Base-by-base conservation (phyloP, 2,797 vertebrate genomes). In the Cichlasoma orientale region DNA sequence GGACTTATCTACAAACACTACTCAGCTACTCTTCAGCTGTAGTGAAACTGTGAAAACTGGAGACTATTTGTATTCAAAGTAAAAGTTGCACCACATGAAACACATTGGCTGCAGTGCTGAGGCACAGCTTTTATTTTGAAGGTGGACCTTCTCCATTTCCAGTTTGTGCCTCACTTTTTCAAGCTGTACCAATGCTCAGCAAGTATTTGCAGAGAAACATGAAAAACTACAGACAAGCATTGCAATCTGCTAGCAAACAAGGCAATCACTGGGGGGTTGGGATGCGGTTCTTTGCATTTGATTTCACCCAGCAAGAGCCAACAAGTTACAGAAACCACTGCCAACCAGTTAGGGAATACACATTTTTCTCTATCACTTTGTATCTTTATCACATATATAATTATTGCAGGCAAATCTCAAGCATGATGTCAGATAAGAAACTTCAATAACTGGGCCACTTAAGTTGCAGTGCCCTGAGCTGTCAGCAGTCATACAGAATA, bases 1-100 rank as follows among this genome's bases (percentile, higher is more conserved):
- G 12, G 2, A 61, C 2, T 38, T 38, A 4, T 61, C 33, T 61
- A 16, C n/a, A 41, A 41, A 10, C 7, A 41, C 13, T 61, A 21
- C 36, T 25, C 5, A 63, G 21, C 21, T 6, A 63, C 36, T 23
- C 0, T 2, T 12, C 21, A 38, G 19, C n/a, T 41, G n/a, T 0
- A 61, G 33, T 23, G 36, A 61, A 61, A 61, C 58, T 61, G 38
- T 23, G 33, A 41, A 0, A 61, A 2, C 7, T 23, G 58, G 4
- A 31, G 31, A 31, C 5, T 31, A 5, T 31, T 31, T 31, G 31
- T 5, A 31, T 31, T 31, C 31, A 31, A 31, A 31, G 31, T 31
- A 31, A 23, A 61, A 61, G n/a, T 23, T 23, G 36, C 14, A 5
- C n/a, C 36, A 41, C 12, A 16, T 44, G 41, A 16, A 44, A 44